Evolutionary conservation across 2,113 vertebrate species (phyloP), one percentile per base, ranked within the genome.

Genomic region (Uropsilus gracilis): DNA sequence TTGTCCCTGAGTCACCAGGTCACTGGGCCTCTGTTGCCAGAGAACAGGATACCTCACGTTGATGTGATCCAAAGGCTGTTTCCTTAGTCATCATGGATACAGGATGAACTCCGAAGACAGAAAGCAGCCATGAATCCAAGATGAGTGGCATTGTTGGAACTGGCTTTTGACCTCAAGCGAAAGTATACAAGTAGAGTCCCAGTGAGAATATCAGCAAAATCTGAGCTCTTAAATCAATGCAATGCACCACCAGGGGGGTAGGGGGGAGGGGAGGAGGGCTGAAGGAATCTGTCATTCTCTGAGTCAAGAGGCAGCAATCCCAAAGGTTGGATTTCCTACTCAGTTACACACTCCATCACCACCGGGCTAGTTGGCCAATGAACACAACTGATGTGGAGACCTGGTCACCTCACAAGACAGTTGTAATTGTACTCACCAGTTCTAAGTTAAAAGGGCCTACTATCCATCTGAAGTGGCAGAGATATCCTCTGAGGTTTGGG

Each of bases 151-250:
- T 46, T 61, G 85, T 2, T 46, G 4, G 61, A 73, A 88, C 34
- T 78, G 28, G 57, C 88, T 94, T 63, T 22, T 81, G 48, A 89
- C 63, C 78, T 90, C 16, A 1, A 86, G 73, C 26, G 82, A 72
- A 90, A 89, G 18, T 53, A 5, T 46, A 42, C 86, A 42, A 57
- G 3, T 69, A 59, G 93, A 80, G 39, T 82, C 89, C 55, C 44
- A 68, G 82, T 86, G 20, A 69, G 63, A 76, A 14, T 28, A 63
- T 90, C 59, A 89, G n/a, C 24, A 46, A 76, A 42, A 91, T 78
- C 46, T 32, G 68, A 57, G 12, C 73, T 87, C 66, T 77, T 93
- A 97, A 87, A 78, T 92, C 44, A 90, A n/a, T 63, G 37, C 34
- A 64, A 32, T 22, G 80, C 28, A 59, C 24, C 11, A 39, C 34